A percentile compares a stretch with the other conserved stretches of the same genome.
These are phyloP conservation scores for Brachyistius frenatus DNA, from an alignment of 2,113 vertebrate genomes.

Conservation along the genomic window DNA sequence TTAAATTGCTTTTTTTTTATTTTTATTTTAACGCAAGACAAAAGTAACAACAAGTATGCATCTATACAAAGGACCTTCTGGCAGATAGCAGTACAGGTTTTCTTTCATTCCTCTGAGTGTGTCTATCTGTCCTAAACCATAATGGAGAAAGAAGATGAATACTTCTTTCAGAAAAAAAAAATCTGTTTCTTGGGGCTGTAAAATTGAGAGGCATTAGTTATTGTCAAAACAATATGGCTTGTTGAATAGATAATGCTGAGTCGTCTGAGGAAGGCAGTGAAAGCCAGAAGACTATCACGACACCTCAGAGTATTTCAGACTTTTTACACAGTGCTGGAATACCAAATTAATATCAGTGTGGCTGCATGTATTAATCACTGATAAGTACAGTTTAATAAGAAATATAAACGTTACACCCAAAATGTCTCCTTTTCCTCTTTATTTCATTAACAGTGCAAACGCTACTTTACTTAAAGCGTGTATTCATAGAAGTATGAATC, in stretches of 20 bases:
- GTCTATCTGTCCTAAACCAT: conserved; percentile 40
- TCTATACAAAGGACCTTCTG: no score
- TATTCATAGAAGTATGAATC: conserved; percentile 21
- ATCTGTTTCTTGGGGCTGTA: conserved; percentile 17
- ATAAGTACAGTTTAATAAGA: conserved; percentile 13
- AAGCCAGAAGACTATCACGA: conserved; percentile 39
- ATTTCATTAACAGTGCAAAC: conserved; percentile 2
- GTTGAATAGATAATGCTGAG: conserved; percentile 62
- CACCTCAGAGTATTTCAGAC: conserved; percentile 15
- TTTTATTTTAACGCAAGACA: neutral
- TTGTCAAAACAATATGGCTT: conserved; percentile 61
- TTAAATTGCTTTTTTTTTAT: conserved; percentile 7
- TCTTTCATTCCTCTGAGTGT: conserved; percentile 30
- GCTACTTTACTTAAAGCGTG: neutral
- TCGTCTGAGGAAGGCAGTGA: conserved; percentile 36
- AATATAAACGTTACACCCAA: neutral
- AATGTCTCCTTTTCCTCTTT: neutral
- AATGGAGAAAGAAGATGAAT: conserved; percentile 53
- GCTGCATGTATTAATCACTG: conserved; percentile 6
- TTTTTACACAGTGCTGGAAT: conserved; percentile 17
- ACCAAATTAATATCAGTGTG: conserved; percentile 32
- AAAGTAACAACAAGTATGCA: neutral
- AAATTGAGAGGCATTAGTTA: conserved; percentile 58
- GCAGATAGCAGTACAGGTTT: conserved; percentile 24
- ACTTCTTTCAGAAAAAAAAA: conserved; percentile 17